These are phyloP conservation scores for Poliocrania exsul DNA, from an alignment of 2,797 vertebrate species.

Conservation along the genomic window DNA sequence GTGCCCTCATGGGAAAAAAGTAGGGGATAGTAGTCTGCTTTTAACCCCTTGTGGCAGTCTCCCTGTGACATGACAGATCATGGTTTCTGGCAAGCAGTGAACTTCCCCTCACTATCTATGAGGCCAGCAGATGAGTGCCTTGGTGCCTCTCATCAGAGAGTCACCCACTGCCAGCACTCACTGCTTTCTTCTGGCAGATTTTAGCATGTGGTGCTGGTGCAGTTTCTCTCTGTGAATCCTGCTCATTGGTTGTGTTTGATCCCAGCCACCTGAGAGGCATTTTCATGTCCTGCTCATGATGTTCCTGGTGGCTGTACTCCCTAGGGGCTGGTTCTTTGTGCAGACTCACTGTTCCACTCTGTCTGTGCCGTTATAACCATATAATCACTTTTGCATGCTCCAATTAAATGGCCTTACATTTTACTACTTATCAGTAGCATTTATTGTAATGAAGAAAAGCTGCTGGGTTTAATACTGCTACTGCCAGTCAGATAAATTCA, in stretches of 20 bases:
- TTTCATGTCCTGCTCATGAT: not conserved
- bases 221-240: not conserved
- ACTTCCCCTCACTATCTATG: not conserved
- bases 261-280: not conserved
- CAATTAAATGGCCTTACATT: not conserved
- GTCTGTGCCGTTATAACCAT: not conserved
- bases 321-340: accelerated
- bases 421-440: not conserved
- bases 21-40: not conserved
- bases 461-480: not conserved
- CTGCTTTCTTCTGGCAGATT: not conserved
- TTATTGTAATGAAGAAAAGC: not conserved
- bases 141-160: not conserved
- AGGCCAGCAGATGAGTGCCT: not conserved
- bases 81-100: not conserved
- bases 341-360: not conserved
- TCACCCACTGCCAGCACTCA: not conserved
- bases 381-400: not conserved
- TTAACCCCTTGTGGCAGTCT: not conserved
- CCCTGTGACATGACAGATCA: not conserved
- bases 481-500: not conserved
- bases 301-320: not conserved
- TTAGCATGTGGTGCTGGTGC: not conserved
- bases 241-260: not conserved
- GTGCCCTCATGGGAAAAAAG: not conserved